Evolutionary conservation across 2,113 vertebrate species (phyloP), one percentile per base, ranked within the genome.

Genomic region (Mirza zaza): DNA sequence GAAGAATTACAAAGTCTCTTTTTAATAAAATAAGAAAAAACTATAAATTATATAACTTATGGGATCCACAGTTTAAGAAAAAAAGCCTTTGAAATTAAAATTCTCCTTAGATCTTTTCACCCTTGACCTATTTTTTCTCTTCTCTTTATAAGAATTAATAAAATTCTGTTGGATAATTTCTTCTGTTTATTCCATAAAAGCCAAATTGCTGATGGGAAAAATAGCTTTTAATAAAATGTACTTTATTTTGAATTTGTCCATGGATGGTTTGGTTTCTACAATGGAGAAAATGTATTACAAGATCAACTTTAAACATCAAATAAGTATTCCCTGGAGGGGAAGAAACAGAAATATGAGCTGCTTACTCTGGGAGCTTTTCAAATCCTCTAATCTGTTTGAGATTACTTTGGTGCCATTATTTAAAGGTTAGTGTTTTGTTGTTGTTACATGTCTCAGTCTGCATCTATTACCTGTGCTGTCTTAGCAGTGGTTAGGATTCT

Each of bases 331-430:
- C 97, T 97, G 87, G 91, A 98, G 95, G 90, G 84, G 93, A 67
- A 97, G 96, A 97, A 98, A 98, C 88, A 98, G 97, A 98, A 98
- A 97, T 96, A 97, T 87, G 95, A 98, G 84, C 96, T 97, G 94
- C 96, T 97, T 97, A 96, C 94, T 98, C 97, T 98, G 94, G 71
- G 88, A 98, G 97, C 89, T 98, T 98, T 98, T 97, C 96, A 98
- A 98, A 98, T 98, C 84, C 92, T 98, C 94, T 97, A 98, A 98
- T 98, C 97, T 98, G 95, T 98, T 98, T 98, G 97, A 98, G 98
- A 98, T 98, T 98, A 98, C 97, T 98, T 98, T 98, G 97, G 97
- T 98, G 94, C 96, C 92, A 95, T 97, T 98, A 98, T 96, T 98
- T 98, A 97, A 98, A 98, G 97, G 97, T 98, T 98, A 98, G 94